A percentile compares a stretch with the other conserved stretches of the same genome.
Conservation (phyloP, 2,113 vertebrate genomes). For the Piaya cayana region DNA sequence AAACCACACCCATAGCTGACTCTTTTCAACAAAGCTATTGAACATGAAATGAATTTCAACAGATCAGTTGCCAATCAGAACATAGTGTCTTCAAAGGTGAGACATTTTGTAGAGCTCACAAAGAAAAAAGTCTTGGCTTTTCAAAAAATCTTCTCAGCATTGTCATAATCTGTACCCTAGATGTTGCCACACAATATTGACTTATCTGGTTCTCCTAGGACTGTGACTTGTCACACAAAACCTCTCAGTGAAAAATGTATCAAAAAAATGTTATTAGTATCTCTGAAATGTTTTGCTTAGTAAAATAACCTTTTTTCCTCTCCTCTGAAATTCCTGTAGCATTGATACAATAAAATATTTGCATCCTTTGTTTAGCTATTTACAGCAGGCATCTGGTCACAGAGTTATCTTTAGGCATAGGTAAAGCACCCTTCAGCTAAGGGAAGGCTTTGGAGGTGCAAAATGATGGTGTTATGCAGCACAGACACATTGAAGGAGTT, state of each 20-base stretch:
- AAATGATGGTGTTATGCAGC: background rate
- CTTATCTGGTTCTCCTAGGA: background rate
- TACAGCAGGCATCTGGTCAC: background rate
- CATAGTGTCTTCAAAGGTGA: background rate
- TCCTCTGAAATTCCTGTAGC: background rate
- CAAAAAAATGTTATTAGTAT: background rate
- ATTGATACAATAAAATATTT: background rate
- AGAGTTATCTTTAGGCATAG: background rate
- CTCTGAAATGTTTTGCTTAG: background rate
- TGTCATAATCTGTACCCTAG: background rate
- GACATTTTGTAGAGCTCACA: background rate
- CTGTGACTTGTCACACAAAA: background rate
- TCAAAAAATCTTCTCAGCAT: background rate
- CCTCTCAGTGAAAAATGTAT: background rate
- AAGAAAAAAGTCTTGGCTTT: background rate
- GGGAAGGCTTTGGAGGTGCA: background rate
- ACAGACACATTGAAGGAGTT: background rate
- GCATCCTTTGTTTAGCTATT: background rate
- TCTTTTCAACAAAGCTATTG: background rate
- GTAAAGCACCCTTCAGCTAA: background rate
- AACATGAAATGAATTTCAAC: background rate
- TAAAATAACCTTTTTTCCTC: background rate
- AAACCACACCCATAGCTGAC: background rate
- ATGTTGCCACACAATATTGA: background rate
- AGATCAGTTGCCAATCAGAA: background rate